These are phyloP conservation scores for Torymus auratus DNA, from an alignment of 2,888 invertebrate species.

Conservation along the genomic window DNA sequence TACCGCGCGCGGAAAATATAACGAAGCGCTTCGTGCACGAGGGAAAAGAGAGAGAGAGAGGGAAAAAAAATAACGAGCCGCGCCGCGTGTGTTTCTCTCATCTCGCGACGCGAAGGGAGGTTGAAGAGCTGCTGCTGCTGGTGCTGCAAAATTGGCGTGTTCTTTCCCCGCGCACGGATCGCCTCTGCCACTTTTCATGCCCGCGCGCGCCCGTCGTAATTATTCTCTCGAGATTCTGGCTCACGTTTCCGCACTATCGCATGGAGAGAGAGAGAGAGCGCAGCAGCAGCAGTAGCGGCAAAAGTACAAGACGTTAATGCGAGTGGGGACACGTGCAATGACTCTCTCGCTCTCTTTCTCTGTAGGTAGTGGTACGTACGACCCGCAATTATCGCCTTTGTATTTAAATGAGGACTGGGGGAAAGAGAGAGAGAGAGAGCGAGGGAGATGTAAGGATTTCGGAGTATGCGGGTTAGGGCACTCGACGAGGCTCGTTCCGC, in stretches of 20 bases:
- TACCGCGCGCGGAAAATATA: neutral
- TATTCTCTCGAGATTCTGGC: slow-evolving; percentile 60
- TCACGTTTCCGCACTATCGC: slow-evolving; percentile 58
- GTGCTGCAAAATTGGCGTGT: slow-evolving; percentile 47
- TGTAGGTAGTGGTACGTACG: neutral
- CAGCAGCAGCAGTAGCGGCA: neutral
- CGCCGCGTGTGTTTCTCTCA: slow-evolving; percentile 24
- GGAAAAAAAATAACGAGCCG: slow-evolving; percentile 47
- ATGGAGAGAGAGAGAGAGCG: slow-evolving; percentile 1
- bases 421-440: neutral
- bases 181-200: slow-evolving; percentile 46
- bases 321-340: slow-evolving; percentile 50
- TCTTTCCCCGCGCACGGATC: slow-evolving; percentile 41
- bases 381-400: slow-evolving; percentile 56
- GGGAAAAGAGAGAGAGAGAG: neutral
- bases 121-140: neutral
- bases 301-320: slow-evolving; percentile 52
- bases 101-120: slow-evolving; percentile 6
- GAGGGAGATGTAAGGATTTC: no score
- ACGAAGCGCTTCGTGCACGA: neutral
- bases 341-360: slow-evolving; percentile 1
- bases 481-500: neutral
- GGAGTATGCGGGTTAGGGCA: no score
- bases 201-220: slow-evolving; percentile 49
- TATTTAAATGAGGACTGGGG: slow-evolving; percentile 52